These are phyloP conservation scores for Microcebus murinus DNA, from an alignment of 2,113 vertebrate species.

Conservation along the genomic window DNA sequence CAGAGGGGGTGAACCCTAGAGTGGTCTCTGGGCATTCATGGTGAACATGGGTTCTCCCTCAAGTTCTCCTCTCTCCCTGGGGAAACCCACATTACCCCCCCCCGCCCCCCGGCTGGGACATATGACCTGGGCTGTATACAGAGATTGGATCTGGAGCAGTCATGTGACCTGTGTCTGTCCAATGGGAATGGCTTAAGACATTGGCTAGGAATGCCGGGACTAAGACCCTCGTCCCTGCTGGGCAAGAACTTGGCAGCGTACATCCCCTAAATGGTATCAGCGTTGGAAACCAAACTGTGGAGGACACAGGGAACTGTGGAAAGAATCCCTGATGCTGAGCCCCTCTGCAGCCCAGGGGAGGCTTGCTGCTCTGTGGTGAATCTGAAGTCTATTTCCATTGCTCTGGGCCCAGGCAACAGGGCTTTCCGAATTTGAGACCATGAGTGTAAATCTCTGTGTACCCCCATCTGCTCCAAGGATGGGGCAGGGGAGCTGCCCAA, in stretches of 20 bases:
- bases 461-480: not conserved
- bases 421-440: not conserved
- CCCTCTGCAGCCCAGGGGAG: not conserved
- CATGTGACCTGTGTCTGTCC: not conserved
- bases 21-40: not conserved
- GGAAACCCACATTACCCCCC: not conserved
- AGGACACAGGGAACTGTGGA: not conserved
- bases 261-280: too few species aligned
- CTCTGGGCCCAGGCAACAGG: not conserved
- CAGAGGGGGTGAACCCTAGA: not conserved
- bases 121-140: not conserved
- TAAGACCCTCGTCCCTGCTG: not conserved
- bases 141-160: not conserved
- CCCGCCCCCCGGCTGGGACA: not conserved
- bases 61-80: not conserved
- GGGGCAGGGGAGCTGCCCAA: not conserved
- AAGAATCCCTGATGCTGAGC: not conserved
- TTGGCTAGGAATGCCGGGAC: not conserved
- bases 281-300: not conserved
- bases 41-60: not conserved
- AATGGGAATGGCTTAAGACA: not conserved
- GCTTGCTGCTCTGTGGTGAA: fast-evolving
- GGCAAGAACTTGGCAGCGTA: not conserved
- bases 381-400: not conserved
- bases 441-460: not conserved